These are phyloP conservation scores for Rhizomys pruinosus DNA, from an alignment of 2,113 vertebrate genomes.

Conservation along the genomic window DNA sequence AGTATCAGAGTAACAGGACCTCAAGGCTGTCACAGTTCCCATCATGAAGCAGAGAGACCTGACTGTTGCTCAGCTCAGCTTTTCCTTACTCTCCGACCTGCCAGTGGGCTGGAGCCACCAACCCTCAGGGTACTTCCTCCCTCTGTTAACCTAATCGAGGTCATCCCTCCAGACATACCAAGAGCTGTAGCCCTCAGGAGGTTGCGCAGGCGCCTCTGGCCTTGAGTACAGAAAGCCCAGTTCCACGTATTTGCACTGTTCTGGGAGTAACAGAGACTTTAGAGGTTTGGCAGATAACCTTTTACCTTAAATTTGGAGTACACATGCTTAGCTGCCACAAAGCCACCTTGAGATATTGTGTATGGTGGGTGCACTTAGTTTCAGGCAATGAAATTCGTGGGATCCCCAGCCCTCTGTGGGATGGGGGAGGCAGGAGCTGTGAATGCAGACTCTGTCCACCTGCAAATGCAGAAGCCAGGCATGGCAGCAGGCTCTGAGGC, in stretches of 20 bases:
- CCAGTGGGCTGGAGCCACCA: background rate
- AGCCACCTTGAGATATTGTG: rapidly evolving
- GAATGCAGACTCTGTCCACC: background rate
- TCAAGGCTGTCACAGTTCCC: too few species aligned
- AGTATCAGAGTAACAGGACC: too few species aligned
- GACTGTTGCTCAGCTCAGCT: too few species aligned
- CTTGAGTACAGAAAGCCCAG: rapidly evolving
- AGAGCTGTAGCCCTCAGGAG: background rate
- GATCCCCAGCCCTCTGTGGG: background rate
- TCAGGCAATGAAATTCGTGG: background rate
- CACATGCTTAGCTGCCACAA: too few species aligned
- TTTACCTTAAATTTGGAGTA: background rate
- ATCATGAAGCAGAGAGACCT: background rate
- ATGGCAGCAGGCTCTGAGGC: background rate
- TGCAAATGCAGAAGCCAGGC: background rate
- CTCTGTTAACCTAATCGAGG: too few species aligned
- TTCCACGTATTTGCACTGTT: rapidly evolving
- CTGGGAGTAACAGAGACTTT: background rate
- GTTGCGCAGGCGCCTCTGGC: background rate
- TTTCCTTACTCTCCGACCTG: background rate
- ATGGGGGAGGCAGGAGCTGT: rapidly evolving
- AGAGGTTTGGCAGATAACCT: background rate
- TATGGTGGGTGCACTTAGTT: background rate
- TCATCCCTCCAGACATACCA: background rate
- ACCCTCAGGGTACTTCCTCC: background rate